Evolutionary conservation across 2,797 vertebrate genomes (phyloP), one percentile per base, ranked within the genome.

Genomic region (Xenentodon cancila): DNA sequence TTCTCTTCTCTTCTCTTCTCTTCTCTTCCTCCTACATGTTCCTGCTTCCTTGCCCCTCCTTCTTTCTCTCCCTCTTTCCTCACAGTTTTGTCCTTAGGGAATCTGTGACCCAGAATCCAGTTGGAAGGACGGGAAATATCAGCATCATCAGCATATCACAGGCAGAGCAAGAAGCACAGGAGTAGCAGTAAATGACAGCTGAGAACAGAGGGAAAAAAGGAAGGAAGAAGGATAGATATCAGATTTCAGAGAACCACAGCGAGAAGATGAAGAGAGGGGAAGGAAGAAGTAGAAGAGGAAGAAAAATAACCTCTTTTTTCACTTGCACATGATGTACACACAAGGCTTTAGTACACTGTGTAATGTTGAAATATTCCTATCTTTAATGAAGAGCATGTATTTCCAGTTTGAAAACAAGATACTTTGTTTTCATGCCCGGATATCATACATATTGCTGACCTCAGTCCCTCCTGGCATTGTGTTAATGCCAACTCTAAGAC

Each of bases 81-180:
- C 74, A 84, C 68, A 80, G 80, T 81, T 84, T 25, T 76, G 71
- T 88, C 91, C 88, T 84, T 17, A 78, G 89, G 92, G 89, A 88
- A 90, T 87, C 71, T 42, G 59, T 93, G 91, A 93, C 93, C 92
- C 87, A 93, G 86, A 93, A 93, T 92, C 74, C 65, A 84, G 83
- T 80, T 64, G 78, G 68, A 86, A 77, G 71, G 88, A 86, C 84
- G 84, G 80, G 84, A 89, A 90, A 82, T 84, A 86, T 83, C 59
- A 82, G 62, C 79, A 82, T 89, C 81, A 82, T 90, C 88, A 91
- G 87, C 79, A 89, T 66, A 88, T 84, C 77, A 73, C 77, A 77
- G 49, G 46, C 64, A 75, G 53, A 71, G 67, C 47, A 40, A 77
- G 62, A 59, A 52, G 18, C 65, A 64, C 55, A 27, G 49, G 53